phyloP scores from a whole-genome alignment of 2,113 vertebrate species.

The Pleuronectes platessa region DNA sequence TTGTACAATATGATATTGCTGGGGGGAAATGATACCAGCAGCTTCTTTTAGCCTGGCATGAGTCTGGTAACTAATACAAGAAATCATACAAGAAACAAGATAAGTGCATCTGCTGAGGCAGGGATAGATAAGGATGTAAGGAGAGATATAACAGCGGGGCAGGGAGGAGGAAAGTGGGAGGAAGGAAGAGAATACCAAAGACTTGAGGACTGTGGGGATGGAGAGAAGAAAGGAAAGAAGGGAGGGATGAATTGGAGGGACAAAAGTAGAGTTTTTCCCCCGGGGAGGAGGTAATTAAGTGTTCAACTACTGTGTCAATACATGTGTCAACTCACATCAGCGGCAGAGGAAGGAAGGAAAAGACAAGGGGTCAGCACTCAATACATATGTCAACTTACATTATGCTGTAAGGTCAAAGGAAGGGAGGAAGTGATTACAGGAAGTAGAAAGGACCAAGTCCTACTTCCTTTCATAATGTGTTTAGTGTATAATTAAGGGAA shows the following conservation, averaged over 20 bases:
- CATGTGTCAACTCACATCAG: constrained; percentile 48
- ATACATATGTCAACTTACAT: constrained; percentile 47
- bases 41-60: constrained; percentile 21
- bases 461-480: not conserved
- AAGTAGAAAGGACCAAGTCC: not conserved
- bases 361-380: constrained; percentile 38
- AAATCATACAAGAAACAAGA: constrained; percentile 37
- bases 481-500: not conserved
- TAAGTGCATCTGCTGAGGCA: constrained; percentile 48
- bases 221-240: not conserved
- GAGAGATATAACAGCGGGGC: constrained; percentile 8
- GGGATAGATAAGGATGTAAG: constrained; percentile 27
- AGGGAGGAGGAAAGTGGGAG: not conserved
- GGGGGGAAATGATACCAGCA: constrained; percentile 1
- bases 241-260: not conserved
- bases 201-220: not conserved
- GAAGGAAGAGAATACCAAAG: not conserved
- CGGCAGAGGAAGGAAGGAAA: constrained; percentile 15
- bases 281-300: constrained; percentile 61
- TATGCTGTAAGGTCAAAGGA: constrained; percentile 19
- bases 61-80: constrained; percentile 23
- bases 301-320: constrained; percentile 69
- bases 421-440: not conserved
- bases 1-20: not conserved
- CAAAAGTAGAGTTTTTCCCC: constrained; percentile 24